Conservation (phyloP, 2,113 vertebrate species). For the Suricata suricatta region DNA sequence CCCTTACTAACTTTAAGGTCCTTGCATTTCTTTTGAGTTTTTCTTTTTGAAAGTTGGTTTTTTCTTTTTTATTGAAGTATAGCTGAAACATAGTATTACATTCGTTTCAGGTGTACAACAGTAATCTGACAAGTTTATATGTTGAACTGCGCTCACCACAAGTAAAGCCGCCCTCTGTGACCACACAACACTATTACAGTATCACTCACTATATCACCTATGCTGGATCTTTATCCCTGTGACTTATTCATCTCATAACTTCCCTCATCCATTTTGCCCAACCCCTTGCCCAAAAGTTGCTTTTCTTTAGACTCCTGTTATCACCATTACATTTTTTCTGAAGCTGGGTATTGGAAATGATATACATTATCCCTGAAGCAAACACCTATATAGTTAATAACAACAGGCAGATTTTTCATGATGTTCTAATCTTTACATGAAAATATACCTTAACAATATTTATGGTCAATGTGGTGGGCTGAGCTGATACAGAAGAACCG, state of each 20-base stretch:
- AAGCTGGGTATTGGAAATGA: background rate
- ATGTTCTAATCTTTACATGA: background rate
- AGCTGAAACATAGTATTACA: background rate
- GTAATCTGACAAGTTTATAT: background rate
- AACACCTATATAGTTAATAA: background rate
- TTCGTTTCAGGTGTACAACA: background rate
- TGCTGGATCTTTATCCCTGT: background rate
- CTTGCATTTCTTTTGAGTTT: background rate
- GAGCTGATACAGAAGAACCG: background rate
- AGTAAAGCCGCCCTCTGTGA: background rate
- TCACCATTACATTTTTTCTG: background rate
- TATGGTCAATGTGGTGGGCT: background rate
- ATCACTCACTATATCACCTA: background rate
- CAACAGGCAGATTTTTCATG: background rate
- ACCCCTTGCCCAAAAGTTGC: background rate
- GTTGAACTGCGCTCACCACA: background rate
- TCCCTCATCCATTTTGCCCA: background rate
- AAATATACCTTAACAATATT: background rate
- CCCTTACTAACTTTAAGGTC: background rate
- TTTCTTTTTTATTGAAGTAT: background rate
- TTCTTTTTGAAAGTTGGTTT: background rate
- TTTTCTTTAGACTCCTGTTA: background rate
- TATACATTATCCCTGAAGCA: background rate
- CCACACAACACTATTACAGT: background rate
- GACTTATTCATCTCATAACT: background rate